Base-by-base conservation (phyloP, 2,113 vertebrate species). In the Etheostoma spectabile region DNA sequence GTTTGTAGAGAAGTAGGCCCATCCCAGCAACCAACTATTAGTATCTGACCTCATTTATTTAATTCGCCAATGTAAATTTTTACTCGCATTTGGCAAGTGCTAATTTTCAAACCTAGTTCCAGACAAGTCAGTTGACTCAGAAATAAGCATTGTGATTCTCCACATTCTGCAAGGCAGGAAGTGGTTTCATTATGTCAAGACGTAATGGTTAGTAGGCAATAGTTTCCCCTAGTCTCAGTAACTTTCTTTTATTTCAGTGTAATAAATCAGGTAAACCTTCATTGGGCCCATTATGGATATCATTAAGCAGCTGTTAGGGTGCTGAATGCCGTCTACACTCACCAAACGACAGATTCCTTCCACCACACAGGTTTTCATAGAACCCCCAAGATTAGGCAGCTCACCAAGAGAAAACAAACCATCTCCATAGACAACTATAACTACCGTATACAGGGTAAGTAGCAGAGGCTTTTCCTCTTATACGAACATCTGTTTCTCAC, bases 291-390 rank as follows among this genome's bases (percentile, higher is more conserved):
- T 72, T 56, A 55, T 51, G 19, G 14, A 45, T 62, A 45, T 57
- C 51, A 67, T 85, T 67, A 81, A 51, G 38, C 62, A 85, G 64
- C 82, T 84, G 76, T 60, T 0, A 0, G 14, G 33, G 45, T 13
- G 7, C n/a, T 84, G 76, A 69, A 73, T 48, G 19, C 1, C 3
- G 0, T 22, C 30, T 55, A 56, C 21, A 24, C 33, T 60, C 53
- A 59, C 55, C 75, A 27, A 79, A 67, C n/a, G 22, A 30, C 45
- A 59, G 33, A 66, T 78, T 68, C 35, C 49, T 56, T 69, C 52
- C 64, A 57, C 30, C 42, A 57, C 56, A 56, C 8, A 79, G 63
- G n/a, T 74, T 64, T 79, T 70, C 35, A 79, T 30, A n/a, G 22
- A 64, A 52, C 69, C 49, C 69, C 22, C 2, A 45, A 52, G 70